Conservation (phyloP, 2,797 vertebrate genomes). For the Scolopax rusticola region DNA sequence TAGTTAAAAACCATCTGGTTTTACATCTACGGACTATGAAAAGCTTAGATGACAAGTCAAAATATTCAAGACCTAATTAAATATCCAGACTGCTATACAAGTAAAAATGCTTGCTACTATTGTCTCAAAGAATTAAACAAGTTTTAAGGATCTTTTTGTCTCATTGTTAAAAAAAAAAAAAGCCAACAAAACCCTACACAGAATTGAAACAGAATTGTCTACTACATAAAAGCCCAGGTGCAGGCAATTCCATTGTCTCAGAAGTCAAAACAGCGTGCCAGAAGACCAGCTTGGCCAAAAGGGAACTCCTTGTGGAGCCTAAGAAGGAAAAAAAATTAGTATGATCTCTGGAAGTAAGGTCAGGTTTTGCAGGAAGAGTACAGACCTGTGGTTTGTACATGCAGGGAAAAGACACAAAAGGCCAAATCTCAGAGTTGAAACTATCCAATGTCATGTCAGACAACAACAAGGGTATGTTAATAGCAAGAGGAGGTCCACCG, state of each 20-base stretch:
- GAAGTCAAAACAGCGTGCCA: neutral
- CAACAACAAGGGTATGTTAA: too few relatives aligned
- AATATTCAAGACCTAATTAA: neutral
- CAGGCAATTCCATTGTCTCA: neutral
- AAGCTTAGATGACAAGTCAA: neutral
- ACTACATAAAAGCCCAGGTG: neutral
- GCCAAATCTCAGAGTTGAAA: neutral
- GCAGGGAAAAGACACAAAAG: neutral
- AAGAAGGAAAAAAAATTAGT: neutral
- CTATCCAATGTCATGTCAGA: too few relatives aligned
- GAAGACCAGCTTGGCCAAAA: neutral
- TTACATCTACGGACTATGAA: neutral
- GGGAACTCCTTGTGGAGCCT: neutral
- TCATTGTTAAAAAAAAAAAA: accelerated
- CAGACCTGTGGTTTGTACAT: neutral
- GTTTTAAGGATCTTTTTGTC: neutral
- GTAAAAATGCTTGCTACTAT: neutral
- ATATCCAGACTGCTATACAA: neutral
- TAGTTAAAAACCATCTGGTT: neutral
- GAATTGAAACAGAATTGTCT: neutral
- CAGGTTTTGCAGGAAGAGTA: neutral
- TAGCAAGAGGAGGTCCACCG: neutral
- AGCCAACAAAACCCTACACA: accelerated
- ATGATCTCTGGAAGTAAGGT: neutral
- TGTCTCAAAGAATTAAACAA: neutral